Evolutionary conservation across 1,140 invertebrate genomes (phyloP).

Genomic region (Triops cancriformis): DNA sequence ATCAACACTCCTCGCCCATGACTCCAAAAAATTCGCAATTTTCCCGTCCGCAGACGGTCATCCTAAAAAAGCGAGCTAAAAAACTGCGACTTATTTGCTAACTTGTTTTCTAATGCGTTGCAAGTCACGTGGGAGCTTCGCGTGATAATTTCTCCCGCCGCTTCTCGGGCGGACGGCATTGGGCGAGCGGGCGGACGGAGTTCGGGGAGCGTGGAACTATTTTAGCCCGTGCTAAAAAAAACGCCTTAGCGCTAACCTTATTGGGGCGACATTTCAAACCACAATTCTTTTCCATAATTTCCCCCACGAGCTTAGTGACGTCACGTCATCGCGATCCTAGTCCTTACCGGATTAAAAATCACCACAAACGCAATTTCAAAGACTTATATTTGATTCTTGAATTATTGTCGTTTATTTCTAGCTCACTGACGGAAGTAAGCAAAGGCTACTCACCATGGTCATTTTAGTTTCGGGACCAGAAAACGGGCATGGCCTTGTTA

Average conservation of each 20-base stretch:
- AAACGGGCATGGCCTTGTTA: background rate
- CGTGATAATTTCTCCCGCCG: background rate
- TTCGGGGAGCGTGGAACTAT: background rate
- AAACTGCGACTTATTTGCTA: conserved; percentile 9
- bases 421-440: no score
- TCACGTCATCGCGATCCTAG: background rate
- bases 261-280: background rate
- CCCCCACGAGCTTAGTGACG: background rate
- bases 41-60: background rate
- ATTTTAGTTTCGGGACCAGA: conserved; percentile 3
- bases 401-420: no score
- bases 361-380: no score
- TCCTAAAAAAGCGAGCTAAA: no score
- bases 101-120: background rate
- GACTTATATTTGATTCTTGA: no score
- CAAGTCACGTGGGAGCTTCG: conserved; percentile 1
- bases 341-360: no score
- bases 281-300: background rate
- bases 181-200: background rate
- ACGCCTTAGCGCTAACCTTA: background rate
- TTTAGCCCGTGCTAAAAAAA: background rate
- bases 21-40: background rate
- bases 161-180: no score
- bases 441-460: conserved; percentile 5
- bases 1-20: no score